phyloP scores from a whole-genome alignment of 2,888 invertebrate species.

The Tubulanus polymorphus region DNA sequence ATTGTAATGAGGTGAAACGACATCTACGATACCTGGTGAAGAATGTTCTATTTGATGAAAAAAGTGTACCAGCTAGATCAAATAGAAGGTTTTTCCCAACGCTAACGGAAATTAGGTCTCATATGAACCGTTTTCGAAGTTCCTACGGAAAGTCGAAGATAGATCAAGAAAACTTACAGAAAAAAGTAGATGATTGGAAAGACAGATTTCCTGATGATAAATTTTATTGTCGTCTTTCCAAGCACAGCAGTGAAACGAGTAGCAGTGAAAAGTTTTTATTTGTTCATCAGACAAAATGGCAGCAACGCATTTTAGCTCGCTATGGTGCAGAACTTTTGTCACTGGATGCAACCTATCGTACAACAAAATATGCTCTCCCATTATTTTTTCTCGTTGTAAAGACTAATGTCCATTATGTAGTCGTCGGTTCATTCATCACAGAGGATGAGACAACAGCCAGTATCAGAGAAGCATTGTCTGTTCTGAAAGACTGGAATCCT shows the following conservation, averaged over 20 bases:
- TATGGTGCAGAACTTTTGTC: slow-evolving; percentile 21
- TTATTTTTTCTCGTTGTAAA: slow-evolving; percentile 17
- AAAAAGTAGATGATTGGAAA: background rate
- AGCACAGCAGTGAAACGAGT: background rate
- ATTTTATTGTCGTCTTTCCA: background rate
- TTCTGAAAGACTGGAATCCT: slow-evolving; percentile 15
- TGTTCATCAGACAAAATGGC: slow-evolving; percentile 16
- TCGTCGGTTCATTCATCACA: slow-evolving; percentile 17
- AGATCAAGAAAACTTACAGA: background rate
- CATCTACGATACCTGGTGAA: background rate
- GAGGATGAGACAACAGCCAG: slow-evolving; percentile 10
- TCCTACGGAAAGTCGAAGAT: background rate
- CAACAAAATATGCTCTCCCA: slow-evolving; percentile 20
- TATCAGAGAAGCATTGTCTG: slow-evolving; percentile 14
- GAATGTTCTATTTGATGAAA: background rate
- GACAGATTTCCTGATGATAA: background rate
- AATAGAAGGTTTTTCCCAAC: background rate
- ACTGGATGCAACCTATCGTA: slow-evolving; percentile 20
- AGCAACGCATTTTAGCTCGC: slow-evolving; percentile 14
- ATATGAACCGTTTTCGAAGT: background rate
- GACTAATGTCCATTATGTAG: slow-evolving; percentile 20
- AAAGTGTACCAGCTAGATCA: background rate
- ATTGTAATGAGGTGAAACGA: background rate
- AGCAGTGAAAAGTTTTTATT: slow-evolving; percentile 12
- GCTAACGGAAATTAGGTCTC: background rate